Conservation (phyloP, 2,113 vertebrate species). For the Triplophysa dalaica region DNA sequence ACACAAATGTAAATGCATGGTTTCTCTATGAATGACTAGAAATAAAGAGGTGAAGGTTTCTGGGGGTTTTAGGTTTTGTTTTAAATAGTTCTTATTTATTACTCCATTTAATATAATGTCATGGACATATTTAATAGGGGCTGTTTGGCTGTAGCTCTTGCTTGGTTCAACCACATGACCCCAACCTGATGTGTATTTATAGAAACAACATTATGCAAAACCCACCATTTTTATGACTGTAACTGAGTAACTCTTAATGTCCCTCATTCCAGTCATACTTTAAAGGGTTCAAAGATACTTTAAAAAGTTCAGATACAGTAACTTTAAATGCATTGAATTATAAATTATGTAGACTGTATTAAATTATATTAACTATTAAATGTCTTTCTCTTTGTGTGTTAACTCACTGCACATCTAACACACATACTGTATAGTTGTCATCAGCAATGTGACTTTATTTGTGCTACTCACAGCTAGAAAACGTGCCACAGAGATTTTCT, state of each 20-base stretch:
- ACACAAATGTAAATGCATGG: too few species aligned
- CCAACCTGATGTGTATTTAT: conserved; percentile 1
- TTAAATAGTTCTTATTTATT: too few species aligned
- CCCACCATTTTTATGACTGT: not conserved
- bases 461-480: conserved; percentile 80
- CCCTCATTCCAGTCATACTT: not conserved
- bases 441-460: not conserved
- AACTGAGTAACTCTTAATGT: not conserved
- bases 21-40: not conserved
- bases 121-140: not conserved
- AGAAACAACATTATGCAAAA: not conserved
- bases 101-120: not conserved
- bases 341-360: not conserved
- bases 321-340: not conserved
- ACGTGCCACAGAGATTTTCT: conserved; percentile 78
- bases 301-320: not conserved
- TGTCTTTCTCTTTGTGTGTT: not conserved
- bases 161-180: not conserved
- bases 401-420: not conserved
- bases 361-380: not conserved
- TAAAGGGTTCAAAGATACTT: not conserved
- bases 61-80: not conserved
- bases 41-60: not conserved
- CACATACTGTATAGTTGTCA: not conserved
- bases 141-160: not conserved